Conservation (phyloP, 2,113 vertebrate species). For the Dipodomys stephensi region DNA sequence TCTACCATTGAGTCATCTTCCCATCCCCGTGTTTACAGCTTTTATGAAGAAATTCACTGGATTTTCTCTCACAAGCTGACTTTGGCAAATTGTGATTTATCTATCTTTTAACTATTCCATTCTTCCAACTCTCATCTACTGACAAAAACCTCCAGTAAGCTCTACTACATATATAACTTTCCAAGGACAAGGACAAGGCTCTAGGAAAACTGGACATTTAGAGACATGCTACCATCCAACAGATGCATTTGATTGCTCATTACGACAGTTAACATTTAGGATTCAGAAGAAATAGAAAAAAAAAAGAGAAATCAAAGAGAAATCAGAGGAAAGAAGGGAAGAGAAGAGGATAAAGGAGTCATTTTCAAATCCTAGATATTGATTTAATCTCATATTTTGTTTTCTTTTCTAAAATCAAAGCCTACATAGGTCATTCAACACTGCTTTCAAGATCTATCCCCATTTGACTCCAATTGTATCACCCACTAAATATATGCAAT, state of each 20-base stretch:
- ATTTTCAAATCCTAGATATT: neutral
- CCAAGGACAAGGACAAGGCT: neutral
- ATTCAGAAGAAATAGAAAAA: neutral
- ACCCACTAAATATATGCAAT: neutral
- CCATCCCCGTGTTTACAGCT: neutral
- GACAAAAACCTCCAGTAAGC: neutral
- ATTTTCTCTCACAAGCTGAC: neutral
- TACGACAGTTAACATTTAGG: neutral
- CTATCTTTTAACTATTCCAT: neutral
- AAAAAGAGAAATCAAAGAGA: no score
- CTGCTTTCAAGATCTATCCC: neutral
- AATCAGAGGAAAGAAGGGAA: neutral
- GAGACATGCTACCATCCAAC: neutral
- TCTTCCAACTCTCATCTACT: neutral
- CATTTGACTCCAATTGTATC: neutral
- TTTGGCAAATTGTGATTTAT: neutral
- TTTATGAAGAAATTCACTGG: neutral
- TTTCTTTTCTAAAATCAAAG: conserved; percentile 45
- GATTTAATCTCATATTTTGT: neutral
- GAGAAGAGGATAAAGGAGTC: neutral
- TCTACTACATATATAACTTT: neutral
- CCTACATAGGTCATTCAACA: neutral
- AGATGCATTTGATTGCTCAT: neutral
- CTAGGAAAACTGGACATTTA: neutral
- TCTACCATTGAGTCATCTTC: no score